Evolutionary conservation across 2,113 vertebrate species (phyloP), one percentile per base, ranked within the genome.

Genomic region (Anoplopoma fimbria): DNA sequence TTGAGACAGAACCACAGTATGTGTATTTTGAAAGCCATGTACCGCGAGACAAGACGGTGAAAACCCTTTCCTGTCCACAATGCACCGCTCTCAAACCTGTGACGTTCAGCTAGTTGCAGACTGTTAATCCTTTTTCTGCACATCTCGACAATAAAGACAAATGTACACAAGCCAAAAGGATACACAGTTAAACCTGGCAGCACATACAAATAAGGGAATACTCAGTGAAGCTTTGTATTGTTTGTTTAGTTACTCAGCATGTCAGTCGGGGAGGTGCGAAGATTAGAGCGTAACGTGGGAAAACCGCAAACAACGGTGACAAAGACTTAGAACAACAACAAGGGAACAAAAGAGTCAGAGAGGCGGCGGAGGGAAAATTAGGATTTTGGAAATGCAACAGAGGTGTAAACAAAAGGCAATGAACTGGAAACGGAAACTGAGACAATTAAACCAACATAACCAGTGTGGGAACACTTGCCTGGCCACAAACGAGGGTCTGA

Each of bases 371-470:
- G 63, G 58, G 79, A 76, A 70, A 55, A 23, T n/a, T 13, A 45
- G 51, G 63, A 19, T 81, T 70, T 10, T 38, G 79, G 29, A 13
- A 69, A 61, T 12, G 21, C 49, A 53, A 7, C 73, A 38, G 34
- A 63, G 78, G 27, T 34, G 77, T 53, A 67, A 67, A 71, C 83
- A 77, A 85, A n/a, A 75, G 60, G 53, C 53, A 36, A 29, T 19
- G 40, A 72, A 53, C 29, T 49, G 15, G 29, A 38, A 69, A 72
- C 63, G 3, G n/a, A 69, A 78, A 29, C 10, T 6, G 57, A 55
- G 21, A 58, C 9, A 2, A 5, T 15, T 62, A 25, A 3, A 47
- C 4, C 9, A 25, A 51, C 45, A 14, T 40, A 19, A 72, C 33
- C 53, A 73, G 33, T 9, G 9, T 34, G 33, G 60, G 15, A 58